Evolutionary conservation across 2,888 invertebrate genomes (phyloP).

Genomic region (Cerastoderma edule): DNA sequence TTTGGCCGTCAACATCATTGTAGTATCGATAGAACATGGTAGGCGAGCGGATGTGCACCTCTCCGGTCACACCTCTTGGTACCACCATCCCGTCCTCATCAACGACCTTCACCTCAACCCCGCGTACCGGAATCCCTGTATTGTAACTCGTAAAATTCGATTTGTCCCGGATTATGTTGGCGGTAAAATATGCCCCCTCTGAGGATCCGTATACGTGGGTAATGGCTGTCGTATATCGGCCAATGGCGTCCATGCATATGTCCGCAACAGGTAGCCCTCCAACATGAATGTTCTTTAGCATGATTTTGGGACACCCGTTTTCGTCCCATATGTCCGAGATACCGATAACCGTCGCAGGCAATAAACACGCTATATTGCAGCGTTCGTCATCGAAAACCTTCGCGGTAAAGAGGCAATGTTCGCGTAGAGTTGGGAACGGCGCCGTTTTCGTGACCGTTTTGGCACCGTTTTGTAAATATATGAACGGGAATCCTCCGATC

Average conservation of each 20-base stretch:
- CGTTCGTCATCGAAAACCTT: slow-evolving; percentile 27
- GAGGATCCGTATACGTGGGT: slow-evolving; percentile 37
- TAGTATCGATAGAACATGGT: slow-evolving; percentile 28
- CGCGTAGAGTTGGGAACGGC: slow-evolving; percentile 19
- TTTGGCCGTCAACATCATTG: slow-evolving; percentile 12
- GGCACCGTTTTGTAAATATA: slow-evolving; percentile 36
- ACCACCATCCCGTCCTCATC: slow-evolving; percentile 28
- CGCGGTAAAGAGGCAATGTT: slow-evolving; percentile 41
- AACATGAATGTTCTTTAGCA: slow-evolving; percentile 35
- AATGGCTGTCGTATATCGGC: slow-evolving; percentile 16
- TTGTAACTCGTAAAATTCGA: slow-evolving; percentile 19
- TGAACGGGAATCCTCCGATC: slow-evolving; percentile 49
- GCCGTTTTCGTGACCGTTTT: slow-evolving; percentile 34
- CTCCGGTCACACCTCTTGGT: slow-evolving; percentile 23
- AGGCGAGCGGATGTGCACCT: slow-evolving; percentile 33
- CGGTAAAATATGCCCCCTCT: slow-evolving; percentile 30
- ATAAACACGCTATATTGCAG: slow-evolving; percentile 31
- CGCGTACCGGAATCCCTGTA: slow-evolving; percentile 27
- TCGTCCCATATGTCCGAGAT: slow-evolving; percentile 5
- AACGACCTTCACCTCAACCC: slow-evolving; percentile 43
- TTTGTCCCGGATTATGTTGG: slow-evolving; percentile 9
- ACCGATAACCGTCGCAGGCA: slow-evolving; percentile 41
- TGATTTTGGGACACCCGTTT: not conserved
- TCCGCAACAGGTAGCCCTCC: slow-evolving; percentile 33
- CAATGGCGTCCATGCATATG: slow-evolving; percentile 34